Percentiles rank a stretch among this genome's conserved stretches.
Conservation (phyloP, 2,888 invertebrate species). For the Drosophila lacicola region DNA sequence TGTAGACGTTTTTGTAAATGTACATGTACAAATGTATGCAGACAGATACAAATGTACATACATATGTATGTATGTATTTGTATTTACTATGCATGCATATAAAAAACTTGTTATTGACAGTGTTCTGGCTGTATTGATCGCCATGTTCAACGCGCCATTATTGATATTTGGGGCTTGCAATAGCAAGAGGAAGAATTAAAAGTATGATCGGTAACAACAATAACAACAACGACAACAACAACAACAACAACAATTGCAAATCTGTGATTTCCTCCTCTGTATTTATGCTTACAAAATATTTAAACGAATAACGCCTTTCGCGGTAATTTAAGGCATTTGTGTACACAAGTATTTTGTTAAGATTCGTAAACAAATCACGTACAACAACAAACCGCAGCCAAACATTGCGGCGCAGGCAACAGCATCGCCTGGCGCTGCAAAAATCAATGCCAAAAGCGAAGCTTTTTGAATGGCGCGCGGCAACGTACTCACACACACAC, state of each 20-base stretch:
- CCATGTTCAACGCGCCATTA: not conserved
- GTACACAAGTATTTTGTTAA: slow-evolving; percentile 68
- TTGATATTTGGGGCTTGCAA: slow-evolving; percentile 24
- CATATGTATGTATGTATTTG: not conserved
- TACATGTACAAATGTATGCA: not conserved
- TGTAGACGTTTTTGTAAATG: not conserved
- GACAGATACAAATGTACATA: not conserved
- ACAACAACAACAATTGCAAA: slow-evolving; percentile 38
- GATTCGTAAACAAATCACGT: slow-evolving; percentile 81
- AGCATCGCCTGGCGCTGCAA: slow-evolving; percentile 21
- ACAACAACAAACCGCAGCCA: slow-evolving; percentile 52
- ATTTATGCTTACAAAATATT: slow-evolving; percentile 62
- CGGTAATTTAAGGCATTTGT: slow-evolving; percentile 73
- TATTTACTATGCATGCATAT: not conserved
- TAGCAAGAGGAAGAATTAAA: slow-evolving; percentile 15
- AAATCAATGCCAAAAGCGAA: slow-evolving; percentile 31
- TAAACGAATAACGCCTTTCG: slow-evolving; percentile 66
- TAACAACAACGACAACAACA: slow-evolving; percentile 8
- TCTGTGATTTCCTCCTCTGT: slow-evolving; percentile 60
- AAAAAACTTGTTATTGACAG: slow-evolving; percentile 42
- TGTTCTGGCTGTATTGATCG: slow-evolving; percentile 20
- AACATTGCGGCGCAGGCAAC: slow-evolving; percentile 22
- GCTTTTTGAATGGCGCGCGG: slow-evolving; percentile 40
- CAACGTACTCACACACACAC: not conserved
- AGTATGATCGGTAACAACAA: slow-evolving; percentile 9